Conservation (phyloP, 2,113 vertebrate species). For the Lontra canadensis region DNA sequence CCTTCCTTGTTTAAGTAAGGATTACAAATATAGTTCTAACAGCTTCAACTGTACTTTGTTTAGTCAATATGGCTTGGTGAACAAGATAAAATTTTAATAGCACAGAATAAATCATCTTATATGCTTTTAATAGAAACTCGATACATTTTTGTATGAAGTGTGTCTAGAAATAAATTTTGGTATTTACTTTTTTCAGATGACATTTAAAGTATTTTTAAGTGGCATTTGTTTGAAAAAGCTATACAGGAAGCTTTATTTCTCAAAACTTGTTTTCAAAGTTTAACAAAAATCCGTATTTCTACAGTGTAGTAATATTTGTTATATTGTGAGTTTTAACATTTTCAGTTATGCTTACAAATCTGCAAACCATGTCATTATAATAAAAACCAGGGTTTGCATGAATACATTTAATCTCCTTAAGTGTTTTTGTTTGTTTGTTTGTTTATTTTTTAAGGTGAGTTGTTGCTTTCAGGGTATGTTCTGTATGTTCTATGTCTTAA, state of each 20-base stretch:
- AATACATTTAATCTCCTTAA: background rate
- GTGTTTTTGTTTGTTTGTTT: background rate
- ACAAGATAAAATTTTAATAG: slow-evolving; percentile 49
- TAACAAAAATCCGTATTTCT: slow-evolving; percentile 46
- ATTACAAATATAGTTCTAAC: slow-evolving; percentile 1
- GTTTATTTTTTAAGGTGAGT: background rate
- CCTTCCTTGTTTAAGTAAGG: background rate
- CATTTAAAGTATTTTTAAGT: slow-evolving; percentile 73
- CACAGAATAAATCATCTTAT: slow-evolving; percentile 59
- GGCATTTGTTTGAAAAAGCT: slow-evolving; percentile 74
- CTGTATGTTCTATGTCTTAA: background rate
- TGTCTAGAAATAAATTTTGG: slow-evolving; percentile 70
- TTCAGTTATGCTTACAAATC: background rate
- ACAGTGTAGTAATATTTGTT: background rate
- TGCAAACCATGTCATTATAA: background rate
- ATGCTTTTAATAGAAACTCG: slow-evolving; percentile 66
- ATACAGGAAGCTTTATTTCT: slow-evolving; percentile 68
- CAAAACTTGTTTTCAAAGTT: slow-evolving; percentile 54
- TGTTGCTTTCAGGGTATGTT: background rate
- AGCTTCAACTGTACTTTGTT: slow-evolving; percentile 25
- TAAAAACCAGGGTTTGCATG: background rate
- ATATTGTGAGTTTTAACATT: background rate
- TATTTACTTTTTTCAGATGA: slow-evolving; percentile 72
- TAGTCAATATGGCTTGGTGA: slow-evolving; percentile 56
- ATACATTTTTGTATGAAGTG: slow-evolving; percentile 57